These are phyloP conservation scores for Bimastos eiseni DNA, from an alignment of 2,888 invertebrate genomes.

Conservation along the genomic window DNA sequence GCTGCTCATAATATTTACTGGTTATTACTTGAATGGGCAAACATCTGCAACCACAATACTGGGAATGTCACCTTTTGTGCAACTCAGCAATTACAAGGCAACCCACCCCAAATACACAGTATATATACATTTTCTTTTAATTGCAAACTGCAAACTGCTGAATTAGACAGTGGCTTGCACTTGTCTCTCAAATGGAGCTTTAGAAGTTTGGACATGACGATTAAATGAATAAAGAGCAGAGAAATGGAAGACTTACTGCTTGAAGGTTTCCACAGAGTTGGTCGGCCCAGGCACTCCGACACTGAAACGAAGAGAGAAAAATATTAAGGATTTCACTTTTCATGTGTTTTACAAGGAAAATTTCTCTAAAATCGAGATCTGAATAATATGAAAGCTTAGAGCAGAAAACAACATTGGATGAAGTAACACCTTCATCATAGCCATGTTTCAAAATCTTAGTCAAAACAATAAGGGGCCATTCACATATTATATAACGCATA, in stretches of 20 bases:
- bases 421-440: neutral
- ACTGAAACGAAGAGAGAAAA: neutral
- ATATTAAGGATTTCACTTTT: neutral
- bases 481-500: too few species aligned
- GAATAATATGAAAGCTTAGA: neutral
- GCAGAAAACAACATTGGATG: neutral
- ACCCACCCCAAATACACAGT: too few species aligned
- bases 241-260: neutral
- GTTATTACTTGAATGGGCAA: too few species aligned
- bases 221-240: neutral
- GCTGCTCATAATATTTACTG: neutral
- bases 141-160: too few species aligned
- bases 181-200: too few species aligned
- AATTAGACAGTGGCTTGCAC: too few species aligned
- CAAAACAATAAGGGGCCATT: neutral
- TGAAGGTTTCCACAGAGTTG: slow-evolving; percentile 4
- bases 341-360: neutral
- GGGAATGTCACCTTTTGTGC: too few species aligned
- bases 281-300: neutral
- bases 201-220: too few species aligned
- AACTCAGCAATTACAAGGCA: too few species aligned
- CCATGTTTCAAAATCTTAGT: neutral
- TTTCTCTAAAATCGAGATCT: neutral
- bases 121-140: too few species aligned
- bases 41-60: too few species aligned